Percentiles rank a stretch among this genome's conserved stretches.
phyloP scores from a whole-genome alignment of 2,113 vertebrate genomes.

The Leptobrachium ailaonicum region DNA sequence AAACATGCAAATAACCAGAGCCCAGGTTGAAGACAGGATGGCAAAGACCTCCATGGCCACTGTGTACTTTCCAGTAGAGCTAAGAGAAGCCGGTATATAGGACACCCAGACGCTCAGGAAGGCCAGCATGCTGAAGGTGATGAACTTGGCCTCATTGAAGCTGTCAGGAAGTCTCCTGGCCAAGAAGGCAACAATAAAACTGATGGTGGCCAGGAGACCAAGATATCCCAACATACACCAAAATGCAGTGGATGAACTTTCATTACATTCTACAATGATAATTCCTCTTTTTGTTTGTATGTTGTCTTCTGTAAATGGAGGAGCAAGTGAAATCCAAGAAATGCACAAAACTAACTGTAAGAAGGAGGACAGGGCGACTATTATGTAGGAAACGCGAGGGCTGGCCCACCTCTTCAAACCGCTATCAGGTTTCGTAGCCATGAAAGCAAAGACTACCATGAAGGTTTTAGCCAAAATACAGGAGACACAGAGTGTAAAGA shows the following conservation, averaged over 20 bases:
- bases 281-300: conserved; percentile 6
- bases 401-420: not conserved
- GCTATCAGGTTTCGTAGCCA: conserved; percentile 10
- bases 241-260: not conserved
- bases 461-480: conserved; percentile 22
- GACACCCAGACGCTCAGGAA: conserved; percentile 25
- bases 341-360: conserved; percentile 15
- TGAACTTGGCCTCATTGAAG: conserved; percentile 24
- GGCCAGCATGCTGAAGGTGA: conserved; percentile 34
- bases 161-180: conserved; percentile 14
- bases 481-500: conserved; percentile 21
- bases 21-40: no score
- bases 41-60: no score
- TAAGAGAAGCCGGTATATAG: conserved; percentile 16
- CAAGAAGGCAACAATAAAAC: conserved; percentile 20
- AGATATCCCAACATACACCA: conserved; percentile 4
- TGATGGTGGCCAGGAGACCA: not conserved
- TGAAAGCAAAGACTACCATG: conserved; percentile 28
- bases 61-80: not conserved
- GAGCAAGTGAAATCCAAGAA: not conserved
- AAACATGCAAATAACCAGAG: no score
- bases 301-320: conserved; percentile 20
- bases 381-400: not conserved
- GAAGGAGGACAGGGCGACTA: not conserved
- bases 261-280: not conserved